Evolutionary conservation across 2,113 vertebrate species (phyloP).

Genomic region (Crotalus tigris): DNA sequence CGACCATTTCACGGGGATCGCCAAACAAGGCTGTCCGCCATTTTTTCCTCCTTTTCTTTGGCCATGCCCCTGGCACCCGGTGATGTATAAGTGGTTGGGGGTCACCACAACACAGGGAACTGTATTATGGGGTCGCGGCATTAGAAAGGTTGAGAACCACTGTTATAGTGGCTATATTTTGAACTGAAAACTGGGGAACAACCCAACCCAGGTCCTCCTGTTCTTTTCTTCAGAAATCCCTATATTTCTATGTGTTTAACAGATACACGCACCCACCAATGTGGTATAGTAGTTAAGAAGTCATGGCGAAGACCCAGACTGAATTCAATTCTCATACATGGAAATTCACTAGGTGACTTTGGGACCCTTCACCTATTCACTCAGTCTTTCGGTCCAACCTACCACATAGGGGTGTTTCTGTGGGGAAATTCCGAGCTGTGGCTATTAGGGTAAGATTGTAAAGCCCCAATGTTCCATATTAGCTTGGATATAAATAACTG

Average conservation of each 20-base stretch:
- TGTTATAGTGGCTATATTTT: background rate
- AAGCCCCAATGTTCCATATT: background rate
- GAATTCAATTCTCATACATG: background rate
- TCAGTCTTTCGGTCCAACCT: background rate
- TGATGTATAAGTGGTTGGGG: too few relatives aligned
- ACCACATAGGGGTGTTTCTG: background rate
- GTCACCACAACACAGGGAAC: too few relatives aligned
- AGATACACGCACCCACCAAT: background rate
- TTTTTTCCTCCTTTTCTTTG: too few relatives aligned
- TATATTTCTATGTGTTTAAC: background rate
- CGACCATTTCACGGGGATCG: too few relatives aligned
- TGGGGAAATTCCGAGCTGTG: background rate
- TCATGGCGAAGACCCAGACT: background rate
- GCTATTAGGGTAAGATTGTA: background rate
- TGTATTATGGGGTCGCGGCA: too few relatives aligned
- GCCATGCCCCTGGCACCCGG: too few relatives aligned
- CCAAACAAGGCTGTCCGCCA: too few relatives aligned
- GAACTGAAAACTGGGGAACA: background rate
- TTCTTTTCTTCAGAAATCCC: background rate
- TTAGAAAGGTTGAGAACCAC: too few relatives aligned
- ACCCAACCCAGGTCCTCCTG: background rate
- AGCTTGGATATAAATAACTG: background rate
- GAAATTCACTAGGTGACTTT: background rate
- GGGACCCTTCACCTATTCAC: background rate
- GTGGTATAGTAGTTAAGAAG: background rate